These are phyloP conservation scores for Synanthedon myopaeformis DNA, from an alignment of 2,888 invertebrate species.

Conservation along the genomic window DNA sequence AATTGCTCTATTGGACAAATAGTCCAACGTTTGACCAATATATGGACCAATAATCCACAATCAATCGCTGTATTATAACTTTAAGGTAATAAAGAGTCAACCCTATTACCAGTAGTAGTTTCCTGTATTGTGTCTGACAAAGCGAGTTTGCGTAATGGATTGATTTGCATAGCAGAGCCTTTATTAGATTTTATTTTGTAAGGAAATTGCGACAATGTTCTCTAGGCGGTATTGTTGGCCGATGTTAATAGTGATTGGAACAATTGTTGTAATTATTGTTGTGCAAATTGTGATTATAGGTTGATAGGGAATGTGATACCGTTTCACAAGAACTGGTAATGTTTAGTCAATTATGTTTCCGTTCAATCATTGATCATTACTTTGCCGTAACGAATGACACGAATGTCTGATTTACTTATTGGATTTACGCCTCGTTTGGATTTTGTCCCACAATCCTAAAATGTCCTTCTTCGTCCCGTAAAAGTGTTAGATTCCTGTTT, in stretches of 20 bases:
- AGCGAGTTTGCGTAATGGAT: constrained; percentile 33
- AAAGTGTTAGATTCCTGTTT: no score
- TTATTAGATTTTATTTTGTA: constrained; percentile 17
- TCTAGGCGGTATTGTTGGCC: constrained; percentile 13
- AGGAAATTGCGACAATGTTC: constrained; percentile 31
- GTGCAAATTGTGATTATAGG: constrained; percentile 13
- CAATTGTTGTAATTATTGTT: constrained; percentile 11
- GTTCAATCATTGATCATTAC: no score
- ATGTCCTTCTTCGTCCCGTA: no score
- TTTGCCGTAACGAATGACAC: no score
- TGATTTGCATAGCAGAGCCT: constrained; percentile 48
- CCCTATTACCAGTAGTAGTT: constrained; percentile 7
- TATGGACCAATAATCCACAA: no score
- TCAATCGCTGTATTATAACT: no score
- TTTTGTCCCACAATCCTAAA: no score
- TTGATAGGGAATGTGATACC: background rate
- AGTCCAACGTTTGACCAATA: no score
- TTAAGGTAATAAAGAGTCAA: background rate
- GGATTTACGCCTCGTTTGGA: no score
- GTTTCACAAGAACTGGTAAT: background rate
- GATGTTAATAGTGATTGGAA: constrained; percentile 12
- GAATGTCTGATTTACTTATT: no score
- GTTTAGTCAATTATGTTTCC: no score
- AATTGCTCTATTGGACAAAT: no score
- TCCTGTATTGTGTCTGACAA: constrained; percentile 35